Evolutionary conservation across 2,888 invertebrate species (phyloP), one percentile per base, ranked within the genome.

Genomic region (Torymus tubicola): DNA sequence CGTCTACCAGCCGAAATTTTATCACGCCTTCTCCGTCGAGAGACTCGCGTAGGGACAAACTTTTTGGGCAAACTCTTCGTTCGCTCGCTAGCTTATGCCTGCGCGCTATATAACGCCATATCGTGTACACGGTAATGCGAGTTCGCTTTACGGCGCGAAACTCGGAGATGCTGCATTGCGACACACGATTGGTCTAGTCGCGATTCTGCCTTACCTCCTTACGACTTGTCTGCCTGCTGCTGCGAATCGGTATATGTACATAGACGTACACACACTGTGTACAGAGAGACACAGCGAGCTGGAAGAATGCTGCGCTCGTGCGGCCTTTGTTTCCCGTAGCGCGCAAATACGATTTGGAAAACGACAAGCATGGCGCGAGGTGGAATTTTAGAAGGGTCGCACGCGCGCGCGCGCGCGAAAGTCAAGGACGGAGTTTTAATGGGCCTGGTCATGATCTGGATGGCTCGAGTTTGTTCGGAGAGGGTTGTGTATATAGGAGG

Each of bases 11-110:
- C 42, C 42, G 24, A 53, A 68, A 68, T 21, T 68, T 55, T 42
- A 42, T 42, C 11, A 14, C 57, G 8, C 5, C 68, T 21, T 5
- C 14, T 24, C 16, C 53, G 21, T 18, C 14, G 53, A 42, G 42
- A 31, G n/a, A n/a, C n/a, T n/a, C 3, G 3, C 31, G 0, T 8
- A 31, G 31, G 31, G 31, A 42, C 52, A 63, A 75, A 70, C 68
- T 81, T 67, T 78, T 81, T 67, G 63, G 50, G 24, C 21, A 60
- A 70, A 75, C 74, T 70, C 75, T 65, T 75, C 24, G 53, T 18
- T 42, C 13, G 4, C 60, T 71, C 50, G 70, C 58, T 71, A 18
- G 70, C 58, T 60, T 80, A 80, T 72, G 78, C 70, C 67, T 77
- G 79, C 81, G 79, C 79, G 58, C 78, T 68, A 76, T 42, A 78